These are phyloP conservation scores for Anagrus nilaparvatae DNA, from an alignment of 1,140 invertebrate species.

Conservation along the genomic window DNA sequence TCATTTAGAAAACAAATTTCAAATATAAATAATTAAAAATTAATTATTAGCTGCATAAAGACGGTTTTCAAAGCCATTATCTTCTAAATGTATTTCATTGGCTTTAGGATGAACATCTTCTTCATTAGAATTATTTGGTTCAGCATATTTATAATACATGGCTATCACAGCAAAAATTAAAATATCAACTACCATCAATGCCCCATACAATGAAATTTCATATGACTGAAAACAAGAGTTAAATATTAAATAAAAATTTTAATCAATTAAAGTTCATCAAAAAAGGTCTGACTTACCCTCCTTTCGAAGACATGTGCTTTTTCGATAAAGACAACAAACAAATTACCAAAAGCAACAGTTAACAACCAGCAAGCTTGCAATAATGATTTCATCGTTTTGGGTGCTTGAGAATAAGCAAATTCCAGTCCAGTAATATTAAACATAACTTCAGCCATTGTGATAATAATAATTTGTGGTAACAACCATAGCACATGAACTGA, in stretches of 20 bases:
- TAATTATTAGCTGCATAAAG: too few relatives aligned
- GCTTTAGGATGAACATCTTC: too few relatives aligned
- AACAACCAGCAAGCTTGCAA: constrained; percentile 82
- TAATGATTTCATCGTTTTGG: constrained; percentile 85
- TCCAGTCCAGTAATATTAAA: constrained; percentile 86
- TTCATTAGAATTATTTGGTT: too few relatives aligned
- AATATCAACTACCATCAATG: constrained; percentile 74
- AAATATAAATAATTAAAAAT: too few relatives aligned
- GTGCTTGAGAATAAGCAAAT: constrained; percentile 86
- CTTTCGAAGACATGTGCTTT: constrained; percentile 52
- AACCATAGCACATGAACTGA: constrained; percentile 72
- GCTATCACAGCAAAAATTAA: constrained; percentile 71
- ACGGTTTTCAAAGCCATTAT: too few relatives aligned
- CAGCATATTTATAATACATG: constrained; percentile 55
- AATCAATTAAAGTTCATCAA: background rate
- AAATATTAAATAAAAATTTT: background rate
- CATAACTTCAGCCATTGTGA: constrained; percentile 77
- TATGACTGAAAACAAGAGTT: constrained; percentile 51
- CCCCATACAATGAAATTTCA: constrained; percentile 84
- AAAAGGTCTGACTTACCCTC: constrained; percentile 42
- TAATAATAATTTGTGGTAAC: constrained; percentile 76
- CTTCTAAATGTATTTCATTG: constrained; percentile 21
- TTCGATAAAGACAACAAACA: constrained; percentile 80
- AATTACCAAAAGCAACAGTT: constrained; percentile 82
- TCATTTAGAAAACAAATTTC: too few relatives aligned